Evolutionary conservation across 2,113 vertebrate species (phyloP).

Genomic region (Porphyrio hochstetteri): DNA sequence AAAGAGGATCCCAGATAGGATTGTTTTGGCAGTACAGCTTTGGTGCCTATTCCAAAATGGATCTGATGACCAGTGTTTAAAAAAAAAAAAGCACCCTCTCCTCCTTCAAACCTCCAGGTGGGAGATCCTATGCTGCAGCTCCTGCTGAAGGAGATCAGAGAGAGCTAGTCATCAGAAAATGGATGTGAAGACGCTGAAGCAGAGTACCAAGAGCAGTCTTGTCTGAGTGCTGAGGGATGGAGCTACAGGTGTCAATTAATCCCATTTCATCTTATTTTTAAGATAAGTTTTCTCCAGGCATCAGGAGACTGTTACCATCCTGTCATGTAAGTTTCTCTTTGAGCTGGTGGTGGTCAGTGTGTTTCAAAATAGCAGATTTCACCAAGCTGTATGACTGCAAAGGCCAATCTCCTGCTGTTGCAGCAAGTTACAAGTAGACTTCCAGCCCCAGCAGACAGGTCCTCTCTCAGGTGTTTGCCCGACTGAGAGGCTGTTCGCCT

Average conservation of each 20-base stretch:
- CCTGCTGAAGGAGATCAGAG: neutral
- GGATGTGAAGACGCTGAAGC: neutral
- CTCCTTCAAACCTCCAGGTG: neutral
- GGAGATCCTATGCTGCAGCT: neutral
- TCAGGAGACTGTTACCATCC: neutral
- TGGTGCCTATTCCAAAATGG: neutral
- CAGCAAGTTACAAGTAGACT: rapidly evolving
- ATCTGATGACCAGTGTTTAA: neutral
- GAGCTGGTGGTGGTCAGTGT: neutral
- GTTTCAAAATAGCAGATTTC: neutral
- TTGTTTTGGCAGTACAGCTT: neutral
- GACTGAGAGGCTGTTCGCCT: neutral
- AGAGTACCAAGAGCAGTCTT: neutral
- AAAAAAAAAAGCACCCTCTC: neutral
- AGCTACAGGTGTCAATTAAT: neutral
- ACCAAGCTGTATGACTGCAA: neutral
- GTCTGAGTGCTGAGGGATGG: neutral
- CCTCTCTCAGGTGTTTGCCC: neutral
- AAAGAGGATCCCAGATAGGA: neutral
- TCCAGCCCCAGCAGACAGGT: neutral
- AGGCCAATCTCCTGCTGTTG: rapidly evolving
- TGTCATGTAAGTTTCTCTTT: neutral
- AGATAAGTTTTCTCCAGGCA: neutral
- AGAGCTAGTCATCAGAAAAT: neutral
- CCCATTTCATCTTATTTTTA: neutral